phyloP scores from a whole-genome alignment of 2,888 invertebrate species.

The Pemphredon lugubris region DNA sequence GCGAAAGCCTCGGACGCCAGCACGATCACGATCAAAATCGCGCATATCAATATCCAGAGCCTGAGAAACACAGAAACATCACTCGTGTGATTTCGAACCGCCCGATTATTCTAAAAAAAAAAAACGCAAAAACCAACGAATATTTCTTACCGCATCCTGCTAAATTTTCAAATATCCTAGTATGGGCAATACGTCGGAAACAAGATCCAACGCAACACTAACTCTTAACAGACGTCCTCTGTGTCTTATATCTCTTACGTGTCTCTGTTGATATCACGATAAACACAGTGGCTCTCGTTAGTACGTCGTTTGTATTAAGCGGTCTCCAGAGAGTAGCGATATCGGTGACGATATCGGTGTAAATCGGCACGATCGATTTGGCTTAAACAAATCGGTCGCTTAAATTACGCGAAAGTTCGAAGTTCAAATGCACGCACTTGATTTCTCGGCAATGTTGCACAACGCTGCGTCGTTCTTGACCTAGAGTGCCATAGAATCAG shows the following conservation, averaged over 20 bases:
- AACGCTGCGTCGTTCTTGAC: conserved; percentile 35
- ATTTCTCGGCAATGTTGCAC: background rate
- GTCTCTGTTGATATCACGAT: conserved; percentile 56
- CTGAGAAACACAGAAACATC: conserved; percentile 26
- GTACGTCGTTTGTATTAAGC: conserved; percentile 3
- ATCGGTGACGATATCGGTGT: conserved; percentile 25
- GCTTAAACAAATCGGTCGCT: background rate
- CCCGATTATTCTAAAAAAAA: background rate
- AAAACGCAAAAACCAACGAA: too few relatives aligned
- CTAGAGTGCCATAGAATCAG: conserved; percentile 10
- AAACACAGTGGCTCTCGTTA: conserved; percentile 29
- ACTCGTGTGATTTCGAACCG: too few relatives aligned
- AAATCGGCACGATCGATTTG: conserved; percentile 12
- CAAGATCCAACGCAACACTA: conserved; percentile 43
- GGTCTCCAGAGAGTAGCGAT: conserved; percentile 15
- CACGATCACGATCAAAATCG: conserved; percentile 45
- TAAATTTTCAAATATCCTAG: background rate
- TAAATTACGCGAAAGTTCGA: conserved; percentile 25
- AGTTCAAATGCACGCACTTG: conserved; percentile 28
- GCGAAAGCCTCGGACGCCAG: conserved; percentile 47
- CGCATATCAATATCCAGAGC: conserved; percentile 52
- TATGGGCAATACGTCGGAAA: conserved; percentile 7
- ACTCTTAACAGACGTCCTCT: conserved; percentile 18
- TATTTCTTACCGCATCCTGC: conserved; percentile 41
- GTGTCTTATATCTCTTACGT: conserved; percentile 55